Evolutionary conservation across 1,140 invertebrate genomes (phyloP).

Genomic region (Semibalanus balanoides): DNA sequence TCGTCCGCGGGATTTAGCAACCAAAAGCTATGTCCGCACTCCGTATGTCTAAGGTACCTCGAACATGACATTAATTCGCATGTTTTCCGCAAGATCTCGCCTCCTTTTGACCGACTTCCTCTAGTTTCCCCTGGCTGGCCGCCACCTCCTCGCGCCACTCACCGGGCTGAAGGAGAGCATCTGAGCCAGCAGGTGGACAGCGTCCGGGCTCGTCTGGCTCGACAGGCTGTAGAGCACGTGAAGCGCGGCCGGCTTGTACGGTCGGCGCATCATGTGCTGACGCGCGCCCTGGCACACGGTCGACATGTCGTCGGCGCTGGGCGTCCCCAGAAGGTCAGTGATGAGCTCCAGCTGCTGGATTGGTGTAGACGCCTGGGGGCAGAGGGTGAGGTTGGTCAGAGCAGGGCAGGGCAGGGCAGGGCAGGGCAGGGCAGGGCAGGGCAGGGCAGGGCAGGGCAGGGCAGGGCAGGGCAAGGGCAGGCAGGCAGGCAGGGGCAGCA

Average conservation of each 20-base stretch:
- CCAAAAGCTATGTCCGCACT: too few relatives aligned
- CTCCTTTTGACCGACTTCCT: too few relatives aligned
- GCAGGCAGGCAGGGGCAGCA: too few relatives aligned
- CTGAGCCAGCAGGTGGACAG: conserved; percentile 91
- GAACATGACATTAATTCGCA: too few relatives aligned
- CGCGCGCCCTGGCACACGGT: conserved; percentile 91
- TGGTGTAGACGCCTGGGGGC: conserved; percentile 19
- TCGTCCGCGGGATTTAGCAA: too few relatives aligned
- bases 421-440: too few relatives aligned
- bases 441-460: too few relatives aligned
- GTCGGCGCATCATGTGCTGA: conserved; percentile 76
- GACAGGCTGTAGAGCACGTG: conserved; percentile 81
- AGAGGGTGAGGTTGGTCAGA: not conserved
- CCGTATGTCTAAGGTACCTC: too few relatives aligned
- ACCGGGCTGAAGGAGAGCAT: conserved; percentile 97
- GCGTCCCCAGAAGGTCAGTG: conserved; percentile 93
- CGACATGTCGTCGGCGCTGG: conserved; percentile 84
- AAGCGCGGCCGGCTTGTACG: conserved; percentile 73
- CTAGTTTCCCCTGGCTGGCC: too few relatives aligned
- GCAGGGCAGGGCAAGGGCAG: too few relatives aligned
- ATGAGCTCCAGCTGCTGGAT: conserved; percentile 68
- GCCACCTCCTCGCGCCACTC: conserved; percentile 38
- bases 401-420: not conserved
- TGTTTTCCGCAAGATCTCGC: too few relatives aligned
- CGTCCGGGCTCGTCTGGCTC: conserved; percentile 87